Evolutionary conservation across 2,888 invertebrate genomes (phyloP).

Genomic region (Cantharis rufa): DNA sequence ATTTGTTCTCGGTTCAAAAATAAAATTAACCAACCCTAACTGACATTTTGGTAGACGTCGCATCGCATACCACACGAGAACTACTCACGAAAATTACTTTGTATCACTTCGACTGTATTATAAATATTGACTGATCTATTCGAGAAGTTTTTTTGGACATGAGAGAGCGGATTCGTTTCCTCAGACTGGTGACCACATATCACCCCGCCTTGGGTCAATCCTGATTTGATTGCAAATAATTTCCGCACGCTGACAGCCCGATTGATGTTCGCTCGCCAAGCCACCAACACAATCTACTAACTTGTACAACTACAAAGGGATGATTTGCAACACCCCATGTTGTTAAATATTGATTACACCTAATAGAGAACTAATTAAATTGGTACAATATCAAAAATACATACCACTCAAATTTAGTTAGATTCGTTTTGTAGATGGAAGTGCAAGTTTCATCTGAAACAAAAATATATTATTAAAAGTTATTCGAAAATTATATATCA

Average conservation of each 20-base stretch:
- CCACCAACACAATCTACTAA: background rate
- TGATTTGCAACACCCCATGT: background rate
- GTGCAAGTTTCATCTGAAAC: background rate
- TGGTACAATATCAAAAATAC: background rate
- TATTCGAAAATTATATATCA: too few relatives aligned
- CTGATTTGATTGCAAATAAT: background rate
- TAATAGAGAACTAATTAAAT: background rate
- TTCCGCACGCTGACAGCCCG: background rate
- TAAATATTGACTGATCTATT: background rate
- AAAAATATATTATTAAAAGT: background rate
- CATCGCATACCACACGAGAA: constrained; percentile 8
- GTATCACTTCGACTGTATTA: background rate
- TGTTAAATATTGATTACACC: background rate
- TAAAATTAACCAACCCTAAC: constrained; percentile 12
- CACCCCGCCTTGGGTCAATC: background rate
- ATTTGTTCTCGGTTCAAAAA: background rate
- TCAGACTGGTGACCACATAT: background rate
- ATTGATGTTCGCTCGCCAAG: background rate
- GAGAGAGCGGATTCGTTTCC: background rate
- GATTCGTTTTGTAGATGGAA: background rate
- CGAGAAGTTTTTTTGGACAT: background rate
- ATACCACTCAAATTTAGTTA: background rate
- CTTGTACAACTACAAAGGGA: background rate
- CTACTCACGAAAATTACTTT: constrained; percentile 23
- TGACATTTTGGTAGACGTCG: constrained; percentile 20